Evolutionary conservation across 2,113 vertebrate species (phyloP).

Genomic region (Grammomys surdaster): DNA sequence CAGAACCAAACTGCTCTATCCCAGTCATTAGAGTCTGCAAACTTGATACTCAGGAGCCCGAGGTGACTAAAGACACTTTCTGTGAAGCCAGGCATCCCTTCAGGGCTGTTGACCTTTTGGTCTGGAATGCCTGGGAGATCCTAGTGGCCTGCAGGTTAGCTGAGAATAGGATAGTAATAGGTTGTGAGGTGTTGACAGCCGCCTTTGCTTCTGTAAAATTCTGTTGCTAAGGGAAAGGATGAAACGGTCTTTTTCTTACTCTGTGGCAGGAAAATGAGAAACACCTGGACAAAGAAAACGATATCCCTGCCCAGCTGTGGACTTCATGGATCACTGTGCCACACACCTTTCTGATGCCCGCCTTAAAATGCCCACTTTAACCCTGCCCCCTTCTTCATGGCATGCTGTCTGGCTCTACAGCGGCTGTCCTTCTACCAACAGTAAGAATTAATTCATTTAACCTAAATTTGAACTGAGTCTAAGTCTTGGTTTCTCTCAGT

Average conservation of each 20-base stretch:
- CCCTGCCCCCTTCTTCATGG: not conserved
- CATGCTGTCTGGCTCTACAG: not conserved
- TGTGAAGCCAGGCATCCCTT: not conserved
- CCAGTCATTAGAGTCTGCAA: not conserved
- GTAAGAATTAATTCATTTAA: not conserved
- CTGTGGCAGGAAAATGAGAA: not conserved
- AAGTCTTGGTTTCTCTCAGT: not conserved
- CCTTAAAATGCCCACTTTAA: not conserved
- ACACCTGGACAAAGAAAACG: not conserved
- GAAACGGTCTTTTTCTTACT: not conserved
- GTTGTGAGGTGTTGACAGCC: not conserved
- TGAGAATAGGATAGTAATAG: not conserved
- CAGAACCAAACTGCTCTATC: not conserved
- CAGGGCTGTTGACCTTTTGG: not conserved
- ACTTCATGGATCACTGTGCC: not conserved
- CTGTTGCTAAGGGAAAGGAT: not conserved
- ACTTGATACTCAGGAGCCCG: not conserved
- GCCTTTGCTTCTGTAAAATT: not conserved
- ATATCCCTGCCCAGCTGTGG: not conserved
- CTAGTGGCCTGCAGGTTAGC: not conserved
- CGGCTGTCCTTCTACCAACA: not conserved
- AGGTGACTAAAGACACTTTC: not conserved
- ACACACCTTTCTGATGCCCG: not conserved
- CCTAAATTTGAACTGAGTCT: not conserved
- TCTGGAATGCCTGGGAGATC: not conserved